Evolutionary conservation across 2,113 vertebrate genomes (phyloP), one percentile per base, ranked within the genome.

Genomic region (Bucco capensis): DNA sequence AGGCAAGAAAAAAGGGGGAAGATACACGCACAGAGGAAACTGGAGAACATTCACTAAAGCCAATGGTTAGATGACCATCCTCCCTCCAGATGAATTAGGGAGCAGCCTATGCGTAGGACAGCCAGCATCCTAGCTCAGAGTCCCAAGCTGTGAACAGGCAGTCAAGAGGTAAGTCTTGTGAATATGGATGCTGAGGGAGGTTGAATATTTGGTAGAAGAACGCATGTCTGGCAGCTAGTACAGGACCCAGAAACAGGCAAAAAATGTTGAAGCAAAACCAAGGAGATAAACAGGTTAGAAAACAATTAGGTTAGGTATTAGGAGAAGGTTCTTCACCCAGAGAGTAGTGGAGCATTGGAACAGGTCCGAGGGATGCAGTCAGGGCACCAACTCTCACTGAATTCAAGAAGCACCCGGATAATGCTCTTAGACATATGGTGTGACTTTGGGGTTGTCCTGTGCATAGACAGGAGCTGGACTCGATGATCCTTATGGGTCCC

Each of bases 141-240:
- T 38, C 21, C 38, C 51, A 51, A 5, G 30, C 30, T 72, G n/a
- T n/a, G 25, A 38, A 7, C 18, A 23, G 65, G n/a, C 28, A 49
- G 60, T 35, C 50, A 40, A 19, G 46, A 46, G 8, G 37, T 8
- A 11, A 13, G 2, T 31, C 19, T 28, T 31, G 51, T 57, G 15
- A 38, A 21, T 5, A 10, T 2, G 2, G 5, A 8, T 14, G 30
- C 12, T 51, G 53, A 30, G 58, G n/a, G 30, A 37, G 31, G 14
- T 3, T 19, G 9, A 2, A 1, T 5, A 3, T 9, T 58, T 56
- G 8, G 57, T 86, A n/a, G 11, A 64, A n/a, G n/a, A 74, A 72
- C 1, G 2, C 0, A 0, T 10, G 15, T 19, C 40, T 73, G 27
- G 42, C 40, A 83, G 46, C 7, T 24, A 3, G 5, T 1, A 18